Evolutionary conservation across 2,888 invertebrate genomes (phyloP).

Genomic region (Sinhomidia bicolor): DNA sequence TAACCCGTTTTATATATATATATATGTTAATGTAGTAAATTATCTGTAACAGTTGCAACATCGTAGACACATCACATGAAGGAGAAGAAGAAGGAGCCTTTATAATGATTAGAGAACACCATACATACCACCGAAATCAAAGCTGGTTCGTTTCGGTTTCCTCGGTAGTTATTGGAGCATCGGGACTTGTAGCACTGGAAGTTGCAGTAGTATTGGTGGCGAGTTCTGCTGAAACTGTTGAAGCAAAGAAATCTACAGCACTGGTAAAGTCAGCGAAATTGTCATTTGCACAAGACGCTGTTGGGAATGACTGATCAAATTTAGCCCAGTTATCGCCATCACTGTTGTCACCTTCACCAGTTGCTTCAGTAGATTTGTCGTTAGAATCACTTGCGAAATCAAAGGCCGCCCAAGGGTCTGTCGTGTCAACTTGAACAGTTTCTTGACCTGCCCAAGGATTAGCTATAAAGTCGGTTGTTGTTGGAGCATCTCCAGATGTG

Average conservation of each 20-base stretch:
- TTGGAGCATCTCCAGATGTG: not conserved
- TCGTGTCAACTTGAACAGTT: slow-evolving; percentile 58
- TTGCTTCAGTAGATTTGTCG: slow-evolving; percentile 14
- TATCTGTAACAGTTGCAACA: slow-evolving; percentile 41
- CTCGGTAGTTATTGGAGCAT: slow-evolving; percentile 14
- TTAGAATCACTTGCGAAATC: slow-evolving; percentile 31
- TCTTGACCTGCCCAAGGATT: slow-evolving; percentile 71
- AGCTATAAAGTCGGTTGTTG: slow-evolving; percentile 40
- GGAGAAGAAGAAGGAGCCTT: slow-evolving; percentile 26
- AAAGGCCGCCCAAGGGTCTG: slow-evolving; percentile 68
- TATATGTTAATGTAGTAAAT: slow-evolving; percentile 6
- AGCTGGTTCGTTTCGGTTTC: slow-evolving; percentile 47
- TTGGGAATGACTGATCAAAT: slow-evolving; percentile 60
- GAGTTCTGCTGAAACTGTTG: not conserved
- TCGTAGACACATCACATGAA: slow-evolving; percentile 48
- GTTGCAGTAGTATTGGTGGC: slow-evolving; percentile 2
- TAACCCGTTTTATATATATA: slow-evolving; percentile 56
- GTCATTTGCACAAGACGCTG: slow-evolving; percentile 28
- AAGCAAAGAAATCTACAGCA: slow-evolving; percentile 11
- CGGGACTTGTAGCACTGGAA: slow-evolving; percentile 44
- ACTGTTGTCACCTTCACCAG: not conserved
- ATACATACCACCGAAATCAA: slow-evolving; percentile 52
- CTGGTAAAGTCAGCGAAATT: slow-evolving; percentile 54
- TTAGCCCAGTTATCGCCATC: slow-evolving; percentile 60
- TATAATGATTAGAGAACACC: slow-evolving; percentile 54